phyloP scores from a whole-genome alignment of 1,140 invertebrate species.

The Calephelis nemesis region DNA sequence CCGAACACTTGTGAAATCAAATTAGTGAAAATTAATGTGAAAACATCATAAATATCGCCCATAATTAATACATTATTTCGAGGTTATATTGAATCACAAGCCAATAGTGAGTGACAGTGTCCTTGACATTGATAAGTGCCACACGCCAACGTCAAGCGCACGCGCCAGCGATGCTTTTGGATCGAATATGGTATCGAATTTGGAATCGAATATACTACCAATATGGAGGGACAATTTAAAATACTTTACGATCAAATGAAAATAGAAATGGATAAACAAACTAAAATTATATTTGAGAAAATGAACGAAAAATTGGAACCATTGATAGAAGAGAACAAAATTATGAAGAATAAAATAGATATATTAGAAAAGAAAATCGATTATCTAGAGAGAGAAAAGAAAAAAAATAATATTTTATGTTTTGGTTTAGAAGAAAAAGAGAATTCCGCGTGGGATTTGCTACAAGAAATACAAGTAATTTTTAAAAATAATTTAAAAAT shows the following conservation, averaged over 20 bases:
- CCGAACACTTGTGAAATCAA: neutral
- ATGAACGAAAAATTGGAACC: slow-evolving; percentile 34
- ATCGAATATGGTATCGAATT: too few species aligned
- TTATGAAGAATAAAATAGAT: slow-evolving; percentile 36
- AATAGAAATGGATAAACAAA: slow-evolving; percentile 37
- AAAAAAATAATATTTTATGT: slow-evolving; percentile 31
- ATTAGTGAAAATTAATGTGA: neutral
- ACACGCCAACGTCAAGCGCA: neutral
- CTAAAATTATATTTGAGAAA: slow-evolving; percentile 33
- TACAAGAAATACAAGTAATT: slow-evolving; percentile 22
- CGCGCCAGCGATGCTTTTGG: slow-evolving; percentile 27
- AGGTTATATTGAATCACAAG: slow-evolving; percentile 1
- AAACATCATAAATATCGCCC: neutral
- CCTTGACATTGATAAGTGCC: neutral
- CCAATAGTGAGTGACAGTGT: neutral
- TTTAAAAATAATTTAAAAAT: slow-evolving; percentile 29
- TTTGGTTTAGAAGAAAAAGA: slow-evolving; percentile 35
- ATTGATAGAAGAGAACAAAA: slow-evolving; percentile 33
- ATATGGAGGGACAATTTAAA: slow-evolving; percentile 37
- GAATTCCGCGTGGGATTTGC: slow-evolving; percentile 19
- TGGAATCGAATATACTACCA: slow-evolving; percentile 3
- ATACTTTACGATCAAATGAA: slow-evolving; percentile 37
- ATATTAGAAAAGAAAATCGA: slow-evolving; percentile 31
- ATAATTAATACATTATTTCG: neutral
- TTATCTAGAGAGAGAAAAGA: slow-evolving; percentile 28